Percentiles rank a stretch among this genome's conserved stretches.
These are phyloP conservation scores for Drosophila trichaetosa DNA, from an alignment of 2,888 invertebrate species.

Conservation along the genomic window DNA sequence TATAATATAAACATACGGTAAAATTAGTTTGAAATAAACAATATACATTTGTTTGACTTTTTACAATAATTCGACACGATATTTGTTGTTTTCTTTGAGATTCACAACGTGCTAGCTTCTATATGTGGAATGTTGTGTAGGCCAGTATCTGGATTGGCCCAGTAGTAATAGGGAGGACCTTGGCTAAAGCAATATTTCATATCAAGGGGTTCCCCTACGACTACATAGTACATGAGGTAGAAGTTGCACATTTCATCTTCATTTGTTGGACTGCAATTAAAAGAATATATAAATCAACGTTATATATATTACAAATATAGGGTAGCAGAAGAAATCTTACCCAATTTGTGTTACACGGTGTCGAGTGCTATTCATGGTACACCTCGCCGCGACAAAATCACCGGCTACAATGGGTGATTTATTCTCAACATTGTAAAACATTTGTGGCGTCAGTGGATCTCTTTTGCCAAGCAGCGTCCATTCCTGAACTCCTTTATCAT, in stretches of 20 bases:
- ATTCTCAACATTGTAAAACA: conserved; percentile 94
- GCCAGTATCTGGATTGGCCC: conserved; percentile 88
- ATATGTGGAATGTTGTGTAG: conserved; percentile 91
- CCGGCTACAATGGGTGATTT: conserved; percentile 88
- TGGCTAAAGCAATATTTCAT: conserved; percentile 93
- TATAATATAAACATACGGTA: conserved; percentile 40
- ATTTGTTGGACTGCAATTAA: conserved; percentile 89
- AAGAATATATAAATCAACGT: conserved; percentile 40
- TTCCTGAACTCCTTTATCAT: conserved; percentile 87
- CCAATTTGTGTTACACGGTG: conserved; percentile 89
- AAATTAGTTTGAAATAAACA: conserved; percentile 63
- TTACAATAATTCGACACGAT: conserved; percentile 32
- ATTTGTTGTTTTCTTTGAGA: conserved; percentile 24
- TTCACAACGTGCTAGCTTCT: conserved; percentile 87
- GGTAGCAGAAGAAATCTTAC: conserved; percentile 85
- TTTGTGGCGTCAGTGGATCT: conserved; percentile 95
- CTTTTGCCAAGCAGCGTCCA: conserved; percentile 95
- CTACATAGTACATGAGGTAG: conserved; percentile 96
- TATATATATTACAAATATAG: not conserved
- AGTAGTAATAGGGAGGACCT: conserved; percentile 94
- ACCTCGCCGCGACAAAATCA: conserved; percentile 94
- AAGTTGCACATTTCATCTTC: conserved; percentile 98
- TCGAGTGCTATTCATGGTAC: conserved; percentile 94
- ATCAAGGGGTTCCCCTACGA: conserved; percentile 89
- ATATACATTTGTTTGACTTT: conserved; percentile 70